Conservation (phyloP, 2,797 vertebrate genomes). For the Poecilia gillii region DNA sequence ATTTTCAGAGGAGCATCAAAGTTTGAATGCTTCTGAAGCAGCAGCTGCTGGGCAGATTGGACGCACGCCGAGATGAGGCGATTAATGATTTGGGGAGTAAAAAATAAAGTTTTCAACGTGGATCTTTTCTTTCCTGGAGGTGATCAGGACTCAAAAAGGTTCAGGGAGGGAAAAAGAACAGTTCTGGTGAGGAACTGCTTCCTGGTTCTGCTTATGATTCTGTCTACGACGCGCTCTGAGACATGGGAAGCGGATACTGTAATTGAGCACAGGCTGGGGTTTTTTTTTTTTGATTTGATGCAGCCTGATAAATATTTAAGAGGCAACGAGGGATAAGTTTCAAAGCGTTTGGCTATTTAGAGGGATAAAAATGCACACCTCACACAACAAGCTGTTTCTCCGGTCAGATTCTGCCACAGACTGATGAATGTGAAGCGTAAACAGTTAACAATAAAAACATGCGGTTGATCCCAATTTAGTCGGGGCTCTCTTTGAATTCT, state of each 20-base stretch:
- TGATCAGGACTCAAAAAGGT: neutral
- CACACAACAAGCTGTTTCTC: neutral
- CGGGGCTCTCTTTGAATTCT: neutral
- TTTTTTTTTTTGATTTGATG: conserved; percentile 12
- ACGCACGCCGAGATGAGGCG: conserved; percentile 5
- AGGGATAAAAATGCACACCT: neutral
- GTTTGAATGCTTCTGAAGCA: conserved; percentile 25
- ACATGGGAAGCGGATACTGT: conserved; percentile 12
- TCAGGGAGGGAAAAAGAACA: conserved; percentile 1
- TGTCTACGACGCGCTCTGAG: conserved; percentile 1
- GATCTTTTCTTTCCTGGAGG: neutral
- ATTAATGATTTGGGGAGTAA: conserved; percentile 12
- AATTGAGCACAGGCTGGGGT: conserved; percentile 1
- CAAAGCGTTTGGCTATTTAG: neutral
- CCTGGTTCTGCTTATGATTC: conserved; percentile 25
- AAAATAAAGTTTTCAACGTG: neutral
- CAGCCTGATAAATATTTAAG: conserved; percentile 39
- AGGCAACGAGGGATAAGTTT: conserved; percentile 10
- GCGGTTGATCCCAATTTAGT: neutral
- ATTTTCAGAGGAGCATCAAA: conserved; percentile 8
- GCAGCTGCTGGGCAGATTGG: conserved; percentile 26
- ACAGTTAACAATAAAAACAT: neutral
- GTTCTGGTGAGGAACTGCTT: conserved; percentile 18
- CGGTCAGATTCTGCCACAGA: neutral
- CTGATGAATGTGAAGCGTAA: neutral